Conservation (phyloP, 2,888 invertebrate genomes). For the Dorcus hopei region DNA sequence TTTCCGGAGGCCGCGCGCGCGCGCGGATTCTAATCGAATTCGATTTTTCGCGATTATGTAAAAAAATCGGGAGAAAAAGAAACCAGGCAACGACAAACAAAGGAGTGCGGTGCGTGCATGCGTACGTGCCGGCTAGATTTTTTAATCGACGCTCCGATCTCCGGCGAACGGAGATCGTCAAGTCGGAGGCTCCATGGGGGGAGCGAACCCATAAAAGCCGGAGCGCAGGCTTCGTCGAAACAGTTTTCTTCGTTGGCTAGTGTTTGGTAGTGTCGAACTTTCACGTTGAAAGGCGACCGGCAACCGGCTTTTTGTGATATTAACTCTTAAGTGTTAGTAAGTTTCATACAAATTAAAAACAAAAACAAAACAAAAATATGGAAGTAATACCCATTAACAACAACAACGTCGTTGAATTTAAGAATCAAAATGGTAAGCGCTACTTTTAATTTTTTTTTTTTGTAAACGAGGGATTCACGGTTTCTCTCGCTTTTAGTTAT, state of each 20-base stretch:
- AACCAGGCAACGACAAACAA: neutral
- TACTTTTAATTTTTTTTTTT: constrained; percentile 1
- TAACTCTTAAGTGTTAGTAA: neutral
- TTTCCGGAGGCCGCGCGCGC: too few relatives aligned
- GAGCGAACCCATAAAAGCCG: neutral
- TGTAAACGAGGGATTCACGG: constrained; percentile 1
- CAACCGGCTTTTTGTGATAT: neutral
- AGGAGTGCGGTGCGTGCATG: neutral
- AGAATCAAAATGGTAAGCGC: constrained; percentile 41
- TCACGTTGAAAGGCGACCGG: neutral
- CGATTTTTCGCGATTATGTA: neutral
- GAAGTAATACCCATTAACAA: constrained; percentile 38
- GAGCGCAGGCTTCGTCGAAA: neutral
- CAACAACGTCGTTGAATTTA: constrained; percentile 39
- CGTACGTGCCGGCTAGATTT: neutral
- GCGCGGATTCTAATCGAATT: too few relatives aligned
- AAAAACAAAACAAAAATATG: constrained; percentile 27
- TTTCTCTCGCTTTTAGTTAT: constrained; percentile 35
- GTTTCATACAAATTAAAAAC: neutral
- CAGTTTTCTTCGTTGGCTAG: neutral
- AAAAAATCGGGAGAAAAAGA: neutral
- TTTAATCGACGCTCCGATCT: neutral
- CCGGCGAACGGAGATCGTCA: neutral
- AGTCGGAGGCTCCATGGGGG: neutral
- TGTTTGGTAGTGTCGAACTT: neutral